These are phyloP conservation scores for Thera britannica DNA, from an alignment of 2,888 invertebrate genomes.

Conservation along the genomic window DNA sequence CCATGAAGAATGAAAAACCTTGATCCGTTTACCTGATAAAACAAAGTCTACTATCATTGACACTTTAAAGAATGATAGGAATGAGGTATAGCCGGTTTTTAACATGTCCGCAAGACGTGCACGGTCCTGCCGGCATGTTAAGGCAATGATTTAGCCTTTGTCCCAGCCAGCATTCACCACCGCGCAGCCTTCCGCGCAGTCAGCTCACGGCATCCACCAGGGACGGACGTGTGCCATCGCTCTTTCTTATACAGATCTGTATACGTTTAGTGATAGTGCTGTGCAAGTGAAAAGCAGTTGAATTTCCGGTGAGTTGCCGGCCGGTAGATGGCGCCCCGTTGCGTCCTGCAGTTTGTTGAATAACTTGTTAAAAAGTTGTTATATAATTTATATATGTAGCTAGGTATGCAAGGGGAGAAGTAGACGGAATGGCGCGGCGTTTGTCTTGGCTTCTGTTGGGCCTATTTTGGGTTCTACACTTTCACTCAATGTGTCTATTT, in stretches of 20 bases:
- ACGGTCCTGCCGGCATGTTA: conserved; percentile 50
- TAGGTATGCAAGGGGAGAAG: conserved; percentile 1
- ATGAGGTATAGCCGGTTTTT: too few relatives aligned
- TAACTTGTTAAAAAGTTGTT: conserved; percentile 24
- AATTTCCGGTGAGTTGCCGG: conserved; percentile 42
- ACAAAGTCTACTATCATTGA: too few relatives aligned
- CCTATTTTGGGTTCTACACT: not conserved
- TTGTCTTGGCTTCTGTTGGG: not conserved
- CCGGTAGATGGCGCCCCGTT: conserved; percentile 69
- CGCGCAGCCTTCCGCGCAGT: conserved; percentile 54
- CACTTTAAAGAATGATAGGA: too few relatives aligned
- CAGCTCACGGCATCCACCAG: conserved; percentile 56
- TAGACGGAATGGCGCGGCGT: not conserved
- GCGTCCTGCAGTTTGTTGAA: conserved; percentile 67
- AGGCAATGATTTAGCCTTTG: conserved; percentile 59
- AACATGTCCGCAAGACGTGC: not conserved
- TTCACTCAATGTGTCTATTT: conserved; percentile 1
- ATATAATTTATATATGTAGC: conserved; percentile 17
- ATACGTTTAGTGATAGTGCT: conserved; percentile 39
- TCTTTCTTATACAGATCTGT: conserved; percentile 34
- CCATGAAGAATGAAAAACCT: too few relatives aligned
- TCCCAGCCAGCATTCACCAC: conserved; percentile 47
- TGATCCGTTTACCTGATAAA: too few relatives aligned
- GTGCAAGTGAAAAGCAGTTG: conserved; percentile 30
- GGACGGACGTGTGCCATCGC: conserved; percentile 48